Conservation (phyloP, 1,140 invertebrate species). For the Brachionus manjavacas region DNA sequence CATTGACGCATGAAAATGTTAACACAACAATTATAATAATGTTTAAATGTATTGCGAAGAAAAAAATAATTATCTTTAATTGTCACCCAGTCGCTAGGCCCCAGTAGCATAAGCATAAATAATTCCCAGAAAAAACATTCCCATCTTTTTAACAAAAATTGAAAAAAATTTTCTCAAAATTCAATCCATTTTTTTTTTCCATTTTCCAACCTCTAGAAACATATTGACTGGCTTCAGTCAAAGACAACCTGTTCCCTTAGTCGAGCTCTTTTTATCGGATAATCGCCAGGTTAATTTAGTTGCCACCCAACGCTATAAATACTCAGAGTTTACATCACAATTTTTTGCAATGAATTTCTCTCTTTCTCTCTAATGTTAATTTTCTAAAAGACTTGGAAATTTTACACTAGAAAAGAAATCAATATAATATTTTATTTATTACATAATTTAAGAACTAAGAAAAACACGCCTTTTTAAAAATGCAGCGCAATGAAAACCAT, state of each 20-base stretch:
- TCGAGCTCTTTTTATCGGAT: not conserved
- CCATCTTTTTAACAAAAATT: too few relatives aligned
- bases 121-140: too few relatives aligned
- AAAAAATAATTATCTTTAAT: too few relatives aligned
- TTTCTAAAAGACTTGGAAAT: not conserved
- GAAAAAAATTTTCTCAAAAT: too few relatives aligned
- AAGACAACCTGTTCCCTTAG: not conserved
- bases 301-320: not conserved
- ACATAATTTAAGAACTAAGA: not conserved
- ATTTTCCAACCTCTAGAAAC: not conserved
- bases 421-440: not conserved
- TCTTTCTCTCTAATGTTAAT: not conserved
- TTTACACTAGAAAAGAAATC: not conserved
- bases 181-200: too few relatives aligned
- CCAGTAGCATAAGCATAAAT: too few relatives aligned
- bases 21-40: too few relatives aligned
- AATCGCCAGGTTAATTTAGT: not conserved
- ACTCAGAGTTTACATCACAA: not conserved
- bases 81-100: too few relatives aligned
- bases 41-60: too few relatives aligned
- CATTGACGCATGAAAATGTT: too few relatives aligned
- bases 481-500: not conserved
- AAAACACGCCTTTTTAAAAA: constrained; percentile 2
- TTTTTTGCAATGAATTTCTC: not conserved
- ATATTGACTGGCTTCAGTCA: not conserved